Percentiles rank a stretch among this genome's conserved stretches.
Conservation (phyloP, 2,888 invertebrate genomes). For the Rugalucina vietnamica region DNA sequence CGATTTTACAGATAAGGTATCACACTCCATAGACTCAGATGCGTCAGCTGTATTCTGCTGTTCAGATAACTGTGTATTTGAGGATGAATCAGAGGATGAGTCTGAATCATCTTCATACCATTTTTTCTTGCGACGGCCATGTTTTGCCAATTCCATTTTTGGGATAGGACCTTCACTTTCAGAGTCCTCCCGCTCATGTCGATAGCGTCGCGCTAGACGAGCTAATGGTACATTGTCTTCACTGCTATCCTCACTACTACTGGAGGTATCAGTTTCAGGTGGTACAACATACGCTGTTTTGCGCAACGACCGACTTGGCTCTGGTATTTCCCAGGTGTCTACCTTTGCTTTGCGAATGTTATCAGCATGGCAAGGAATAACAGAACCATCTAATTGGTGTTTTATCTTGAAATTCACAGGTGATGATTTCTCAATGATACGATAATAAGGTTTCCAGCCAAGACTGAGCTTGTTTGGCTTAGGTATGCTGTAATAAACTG, state of each 20-base stretch:
- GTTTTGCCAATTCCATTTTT: slow-evolving; percentile 27
- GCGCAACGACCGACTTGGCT: background rate
- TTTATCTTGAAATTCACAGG: slow-evolving; percentile 40
- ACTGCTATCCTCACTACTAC: background rate
- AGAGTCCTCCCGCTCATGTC: slow-evolving; percentile 23
- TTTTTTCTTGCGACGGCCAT: too few relatives aligned
- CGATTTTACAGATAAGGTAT: too few relatives aligned
- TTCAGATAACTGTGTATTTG: too few relatives aligned
- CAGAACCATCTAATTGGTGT: slow-evolving; percentile 38
- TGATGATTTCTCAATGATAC: slow-evolving; percentile 44
- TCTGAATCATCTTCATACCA: too few relatives aligned
- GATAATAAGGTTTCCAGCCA: slow-evolving; percentile 55
- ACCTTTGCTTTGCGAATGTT: slow-evolving; percentile 29
- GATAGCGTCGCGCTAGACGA: slow-evolving; percentile 8
- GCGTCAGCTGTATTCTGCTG: too few relatives aligned
- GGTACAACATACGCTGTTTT: slow-evolving; percentile 18
- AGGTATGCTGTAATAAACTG: slow-evolving; percentile 50
- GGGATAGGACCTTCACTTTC: slow-evolving; percentile 46
- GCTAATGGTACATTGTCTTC: background rate
- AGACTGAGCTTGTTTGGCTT: slow-evolving; percentile 41
- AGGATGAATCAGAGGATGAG: too few relatives aligned
- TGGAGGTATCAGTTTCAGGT: slow-evolving; percentile 15
- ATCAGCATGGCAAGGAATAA: slow-evolving; percentile 33
- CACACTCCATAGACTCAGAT: too few relatives aligned
- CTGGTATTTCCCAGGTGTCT: slow-evolving; percentile 22